Conservation (phyloP, 1,140 invertebrate genomes). For the Drosophila pachea region DNA sequence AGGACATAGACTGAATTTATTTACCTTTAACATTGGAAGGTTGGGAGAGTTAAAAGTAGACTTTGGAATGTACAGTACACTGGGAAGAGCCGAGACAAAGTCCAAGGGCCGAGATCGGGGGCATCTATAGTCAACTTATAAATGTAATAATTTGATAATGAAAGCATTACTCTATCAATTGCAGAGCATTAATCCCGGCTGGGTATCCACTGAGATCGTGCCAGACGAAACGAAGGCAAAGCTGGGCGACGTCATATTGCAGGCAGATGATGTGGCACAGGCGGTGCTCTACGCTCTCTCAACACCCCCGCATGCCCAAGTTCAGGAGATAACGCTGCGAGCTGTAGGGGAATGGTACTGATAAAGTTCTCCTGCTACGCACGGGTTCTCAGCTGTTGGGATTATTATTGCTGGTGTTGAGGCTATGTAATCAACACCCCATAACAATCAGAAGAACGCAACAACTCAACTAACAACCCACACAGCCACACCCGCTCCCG, state of each 20-base stretch:
- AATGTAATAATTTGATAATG: background rate
- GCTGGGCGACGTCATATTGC: constrained; percentile 67
- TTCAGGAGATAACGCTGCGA: constrained; percentile 79
- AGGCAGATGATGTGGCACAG: constrained; percentile 80
- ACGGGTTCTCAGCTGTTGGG: constrained; percentile 13
- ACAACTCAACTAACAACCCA: constrained; percentile 30
- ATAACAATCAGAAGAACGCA: constrained; percentile 56
- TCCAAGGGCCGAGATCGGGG: background rate
- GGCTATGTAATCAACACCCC: constrained; percentile 52
- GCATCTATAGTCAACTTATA: too few relatives aligned
- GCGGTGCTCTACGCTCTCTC: constrained; percentile 81
- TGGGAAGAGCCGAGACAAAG: too few relatives aligned
- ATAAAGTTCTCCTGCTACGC: constrained; percentile 25
- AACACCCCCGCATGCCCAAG: constrained; percentile 82
- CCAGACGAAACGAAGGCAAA: constrained; percentile 49
- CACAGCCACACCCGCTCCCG: constrained; percentile 4
- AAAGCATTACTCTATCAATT: background rate
- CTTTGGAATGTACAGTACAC: too few relatives aligned
- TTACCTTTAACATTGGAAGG: too few relatives aligned
- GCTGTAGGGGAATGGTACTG: constrained; percentile 75
- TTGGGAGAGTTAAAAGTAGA: too few relatives aligned
- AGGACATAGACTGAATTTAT: too few relatives aligned
- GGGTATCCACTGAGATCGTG: constrained; percentile 82
- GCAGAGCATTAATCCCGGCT: constrained; percentile 82
- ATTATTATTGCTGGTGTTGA: constrained; percentile 15